Evolutionary conservation across 1,140 invertebrate genomes (phyloP).

Genomic region (Hypothenemus hampei): DNA sequence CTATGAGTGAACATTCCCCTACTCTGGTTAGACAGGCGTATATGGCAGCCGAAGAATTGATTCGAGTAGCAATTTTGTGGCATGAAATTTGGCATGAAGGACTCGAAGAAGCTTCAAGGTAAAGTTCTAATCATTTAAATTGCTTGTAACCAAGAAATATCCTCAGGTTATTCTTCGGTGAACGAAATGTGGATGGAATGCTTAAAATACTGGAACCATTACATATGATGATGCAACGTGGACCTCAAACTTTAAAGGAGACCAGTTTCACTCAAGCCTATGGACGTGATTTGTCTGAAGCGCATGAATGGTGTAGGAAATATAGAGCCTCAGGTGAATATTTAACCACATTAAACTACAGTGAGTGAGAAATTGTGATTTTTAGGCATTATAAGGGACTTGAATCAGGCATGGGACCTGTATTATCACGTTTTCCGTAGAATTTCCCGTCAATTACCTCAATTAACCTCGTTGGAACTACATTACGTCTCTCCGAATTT

Average conservation of each 20-base stretch:
- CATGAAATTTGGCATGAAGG: conserved; percentile 99
- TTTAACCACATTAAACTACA: not conserved
- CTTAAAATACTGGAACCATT: conserved; percentile 91
- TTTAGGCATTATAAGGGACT: conserved; percentile 76
- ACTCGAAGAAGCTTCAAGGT: conserved; percentile 88
- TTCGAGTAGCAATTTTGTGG: conserved; percentile 97
- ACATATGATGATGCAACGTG: conserved; percentile 88
- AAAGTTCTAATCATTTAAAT: conserved; percentile 6
- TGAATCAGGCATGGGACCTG: conserved; percentile 98
- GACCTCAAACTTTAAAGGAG: conserved; percentile 94
- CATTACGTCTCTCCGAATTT: conserved; percentile 95
- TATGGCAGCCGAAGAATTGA: conserved; percentile 94
- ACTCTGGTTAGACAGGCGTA: conserved; percentile 90
- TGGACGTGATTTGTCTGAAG: conserved; percentile 87
- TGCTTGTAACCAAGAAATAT: not conserved
- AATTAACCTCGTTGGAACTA: conserved; percentile 82
- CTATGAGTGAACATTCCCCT: conserved; percentile 91
- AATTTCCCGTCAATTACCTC: conserved; percentile 90
- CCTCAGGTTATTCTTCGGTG: conserved; percentile 84
- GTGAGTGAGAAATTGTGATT: not conserved
- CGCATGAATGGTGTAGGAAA: conserved; percentile 88
- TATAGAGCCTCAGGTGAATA: conserved; percentile 76
- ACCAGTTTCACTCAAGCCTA: conserved; percentile 96
- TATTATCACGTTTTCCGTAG: conserved; percentile 97
- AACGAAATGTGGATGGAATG: conserved; percentile 92